Percentiles rank a stretch among this genome's conserved stretches.
phyloP scores from a whole-genome alignment of 2,888 invertebrate genomes.

The Anaspis maculata region DNA sequence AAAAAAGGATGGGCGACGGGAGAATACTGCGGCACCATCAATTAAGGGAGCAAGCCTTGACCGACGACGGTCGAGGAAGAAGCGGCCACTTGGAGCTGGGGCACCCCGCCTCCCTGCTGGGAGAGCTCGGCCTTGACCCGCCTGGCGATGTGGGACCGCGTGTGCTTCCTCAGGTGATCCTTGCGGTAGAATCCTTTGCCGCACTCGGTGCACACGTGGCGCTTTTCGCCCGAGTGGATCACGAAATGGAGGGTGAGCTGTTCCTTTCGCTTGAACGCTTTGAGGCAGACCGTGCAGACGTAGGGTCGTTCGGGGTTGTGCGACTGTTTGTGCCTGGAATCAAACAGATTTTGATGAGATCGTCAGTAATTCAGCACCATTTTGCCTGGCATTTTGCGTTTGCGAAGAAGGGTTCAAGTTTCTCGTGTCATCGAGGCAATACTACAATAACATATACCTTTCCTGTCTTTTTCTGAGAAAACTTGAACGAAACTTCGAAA shows the following conservation, averaged over 20 bases:
- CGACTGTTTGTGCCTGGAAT: conserved; percentile 79
- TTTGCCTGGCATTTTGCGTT: too few species aligned
- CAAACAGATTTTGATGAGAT: too few species aligned
- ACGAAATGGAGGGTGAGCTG: conserved; percentile 83
- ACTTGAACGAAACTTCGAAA: too few species aligned
- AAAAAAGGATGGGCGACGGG: too few species aligned
- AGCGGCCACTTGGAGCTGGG: conserved; percentile 39
- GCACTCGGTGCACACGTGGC: conserved; percentile 80
- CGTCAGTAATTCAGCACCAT: too few species aligned
- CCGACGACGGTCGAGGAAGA: conserved; percentile 29
- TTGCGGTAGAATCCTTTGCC: conserved; percentile 86
- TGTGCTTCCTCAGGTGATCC: conserved; percentile 79
- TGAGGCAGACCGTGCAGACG: conserved; percentile 79
- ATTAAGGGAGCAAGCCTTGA: conserved; percentile 30
- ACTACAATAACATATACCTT: too few species aligned
- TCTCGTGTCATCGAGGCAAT: too few species aligned
- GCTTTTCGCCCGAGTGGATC: conserved; percentile 83
- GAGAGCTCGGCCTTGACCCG: conserved; percentile 79
- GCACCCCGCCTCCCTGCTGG: conserved; percentile 50
- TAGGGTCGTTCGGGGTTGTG: conserved; percentile 85
- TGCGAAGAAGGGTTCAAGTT: too few species aligned
- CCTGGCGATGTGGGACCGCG: conserved; percentile 71
- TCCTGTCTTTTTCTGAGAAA: too few species aligned
- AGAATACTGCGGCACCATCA: too few species aligned
- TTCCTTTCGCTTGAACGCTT: conserved; percentile 83